These are phyloP conservation scores for Theretra japonica DNA, from an alignment of 2,888 invertebrate species.

Conservation along the genomic window DNA sequence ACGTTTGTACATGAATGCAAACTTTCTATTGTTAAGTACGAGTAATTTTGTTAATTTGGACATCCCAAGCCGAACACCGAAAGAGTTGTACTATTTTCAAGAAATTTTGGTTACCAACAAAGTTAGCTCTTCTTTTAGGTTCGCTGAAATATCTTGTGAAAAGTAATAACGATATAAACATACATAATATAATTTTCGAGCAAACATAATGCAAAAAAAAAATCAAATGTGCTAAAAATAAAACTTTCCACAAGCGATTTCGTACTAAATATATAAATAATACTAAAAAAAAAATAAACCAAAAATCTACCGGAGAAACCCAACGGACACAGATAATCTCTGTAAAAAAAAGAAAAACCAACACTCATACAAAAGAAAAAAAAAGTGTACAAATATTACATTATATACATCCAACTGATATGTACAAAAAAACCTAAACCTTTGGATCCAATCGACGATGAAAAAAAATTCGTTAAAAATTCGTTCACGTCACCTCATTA, in stretches of 20 bases:
- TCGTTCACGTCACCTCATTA: neutral
- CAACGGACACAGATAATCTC: slow-evolving; percentile 72
- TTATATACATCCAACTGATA: slow-evolving; percentile 38
- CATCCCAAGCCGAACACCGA: slow-evolving; percentile 33
- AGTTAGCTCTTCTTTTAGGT: slow-evolving; percentile 58
- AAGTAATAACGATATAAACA: slow-evolving; percentile 29
- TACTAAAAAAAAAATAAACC: slow-evolving; percentile 60
- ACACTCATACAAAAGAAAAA: slow-evolving; percentile 56
- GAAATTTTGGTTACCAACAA: slow-evolving; percentile 52
- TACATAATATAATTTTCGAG: slow-evolving; percentile 15
- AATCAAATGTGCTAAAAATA: slow-evolving; percentile 16
- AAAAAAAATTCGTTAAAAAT: slow-evolving; percentile 5
- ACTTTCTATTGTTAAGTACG: slow-evolving; percentile 35
- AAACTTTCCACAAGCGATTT: slow-evolving; percentile 56
- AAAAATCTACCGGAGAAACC: slow-evolving; percentile 80
- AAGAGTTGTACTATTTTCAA: slow-evolving; percentile 28
- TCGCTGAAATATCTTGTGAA: slow-evolving; percentile 58
- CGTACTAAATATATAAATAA: slow-evolving; percentile 50
- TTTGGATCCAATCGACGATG: slow-evolving; percentile 3
- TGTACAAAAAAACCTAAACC: slow-evolving; percentile 25
- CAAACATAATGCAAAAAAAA: slow-evolving; percentile 28
- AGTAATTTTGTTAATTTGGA: slow-evolving; percentile 29
- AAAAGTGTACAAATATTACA: slow-evolving; percentile 44
- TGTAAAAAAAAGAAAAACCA: slow-evolving; percentile 64
- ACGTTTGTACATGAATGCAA: slow-evolving; percentile 42